phyloP scores from a whole-genome alignment of 2,113 vertebrate genomes.

The Spilogale gracilis region DNA sequence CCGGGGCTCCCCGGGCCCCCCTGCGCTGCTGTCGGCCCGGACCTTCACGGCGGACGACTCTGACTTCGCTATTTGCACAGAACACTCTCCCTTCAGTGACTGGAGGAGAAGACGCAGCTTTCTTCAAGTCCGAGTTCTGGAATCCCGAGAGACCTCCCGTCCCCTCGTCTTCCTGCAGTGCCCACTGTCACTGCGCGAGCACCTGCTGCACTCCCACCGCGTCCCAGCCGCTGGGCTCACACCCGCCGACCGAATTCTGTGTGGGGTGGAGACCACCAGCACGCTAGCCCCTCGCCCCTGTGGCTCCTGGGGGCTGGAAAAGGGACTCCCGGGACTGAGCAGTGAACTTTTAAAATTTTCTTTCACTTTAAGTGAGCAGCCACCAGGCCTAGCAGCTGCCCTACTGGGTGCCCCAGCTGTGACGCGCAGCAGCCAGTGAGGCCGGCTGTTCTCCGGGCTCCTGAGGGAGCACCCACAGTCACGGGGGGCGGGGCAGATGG shows the following conservation, averaged over 20 bases:
- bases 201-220: neutral
- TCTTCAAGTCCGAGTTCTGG: neutral
- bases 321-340: neutral
- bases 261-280: fast-evolving
- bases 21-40: fast-evolving
- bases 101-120: neutral
- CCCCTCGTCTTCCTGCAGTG: no score
- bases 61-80: no score
- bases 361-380: neutral
- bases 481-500: no score
- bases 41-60: fast-evolving
- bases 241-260: no score
- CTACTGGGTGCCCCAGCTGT: neutral
- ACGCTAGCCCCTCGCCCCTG: neutral
- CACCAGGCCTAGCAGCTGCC: neutral
- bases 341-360: neutral
- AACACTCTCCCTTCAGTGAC: fast-evolving
- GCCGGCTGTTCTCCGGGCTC: fast-evolving
- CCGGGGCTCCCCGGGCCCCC: neutral
- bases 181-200: fast-evolving
- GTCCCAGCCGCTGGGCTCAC: neutral
- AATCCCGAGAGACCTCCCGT: neutral
- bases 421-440: neutral
- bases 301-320: neutral
- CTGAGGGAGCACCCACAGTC: neutral